Evolutionary conservation across 1,140 invertebrate genomes (phyloP).

Genomic region (Scaptomyza montana): DNA sequence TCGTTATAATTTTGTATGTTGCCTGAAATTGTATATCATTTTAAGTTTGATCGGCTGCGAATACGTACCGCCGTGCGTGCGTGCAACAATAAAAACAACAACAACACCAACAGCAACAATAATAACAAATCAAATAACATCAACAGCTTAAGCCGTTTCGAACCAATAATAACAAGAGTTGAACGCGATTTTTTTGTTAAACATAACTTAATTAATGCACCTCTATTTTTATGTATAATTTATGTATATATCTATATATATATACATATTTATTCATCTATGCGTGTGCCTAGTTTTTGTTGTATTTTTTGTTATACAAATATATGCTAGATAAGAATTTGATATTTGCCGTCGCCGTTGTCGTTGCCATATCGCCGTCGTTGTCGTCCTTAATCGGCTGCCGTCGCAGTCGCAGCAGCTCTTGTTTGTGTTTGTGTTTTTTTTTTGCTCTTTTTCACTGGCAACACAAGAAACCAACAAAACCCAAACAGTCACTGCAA

Average conservation of each 20-base stretch:
- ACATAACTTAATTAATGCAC: not conserved
- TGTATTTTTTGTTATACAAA: not conserved
- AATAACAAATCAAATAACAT: constrained; percentile 14
- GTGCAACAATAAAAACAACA: constrained; percentile 53
- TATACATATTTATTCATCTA: no score
- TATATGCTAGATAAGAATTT: no score
- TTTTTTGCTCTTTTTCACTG: not conserved
- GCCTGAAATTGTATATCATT: constrained; percentile 84
- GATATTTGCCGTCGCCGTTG: not conserved
- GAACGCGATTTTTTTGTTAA: not conserved
- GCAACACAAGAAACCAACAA: constrained; percentile 19
- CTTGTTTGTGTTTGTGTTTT: not conserved
- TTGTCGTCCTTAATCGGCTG: constrained; percentile 11
- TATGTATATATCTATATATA: no score
- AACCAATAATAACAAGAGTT: no score
- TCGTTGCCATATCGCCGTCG: not conserved
- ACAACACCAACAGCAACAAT: constrained; percentile 16
- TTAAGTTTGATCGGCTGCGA: constrained; percentile 84
- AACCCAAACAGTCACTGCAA: constrained; percentile 29
- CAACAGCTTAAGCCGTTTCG: not conserved
- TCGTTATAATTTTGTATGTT: constrained; percentile 84
- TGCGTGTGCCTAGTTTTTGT: not conserved
- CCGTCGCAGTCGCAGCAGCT: constrained; percentile 10
- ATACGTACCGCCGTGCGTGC: constrained; percentile 79
- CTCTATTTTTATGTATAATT: not conserved